A percentile compares a stretch with the other conserved stretches of the same genome.
phyloP scores from a whole-genome alignment of 2,113 vertebrate genomes.

The Oryzias woworae region DNA sequence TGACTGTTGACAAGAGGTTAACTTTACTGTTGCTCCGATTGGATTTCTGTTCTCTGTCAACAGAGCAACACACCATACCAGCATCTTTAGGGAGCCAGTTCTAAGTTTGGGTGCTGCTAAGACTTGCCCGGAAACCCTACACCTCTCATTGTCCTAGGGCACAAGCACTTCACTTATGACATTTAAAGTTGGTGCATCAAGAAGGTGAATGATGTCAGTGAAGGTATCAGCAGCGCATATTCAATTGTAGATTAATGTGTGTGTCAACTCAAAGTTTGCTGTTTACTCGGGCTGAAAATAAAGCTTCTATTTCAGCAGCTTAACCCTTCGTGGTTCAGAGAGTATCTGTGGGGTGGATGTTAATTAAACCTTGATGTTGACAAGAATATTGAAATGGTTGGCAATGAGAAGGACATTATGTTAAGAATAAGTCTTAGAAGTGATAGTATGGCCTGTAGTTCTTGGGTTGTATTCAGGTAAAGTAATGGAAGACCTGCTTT shows the following conservation, averaged over 20 bases:
- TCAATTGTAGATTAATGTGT: background rate
- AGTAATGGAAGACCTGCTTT: no score
- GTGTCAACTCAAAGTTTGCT: constrained; percentile 33
- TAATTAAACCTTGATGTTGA: no score
- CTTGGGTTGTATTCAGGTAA: no score
- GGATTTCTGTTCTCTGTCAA: constrained; percentile 39
- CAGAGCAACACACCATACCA: constrained; percentile 47
- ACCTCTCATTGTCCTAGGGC: constrained; percentile 74
- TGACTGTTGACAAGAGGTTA: constrained; percentile 46
- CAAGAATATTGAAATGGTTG: no score
- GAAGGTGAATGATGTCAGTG: constrained; percentile 15
- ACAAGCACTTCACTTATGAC: constrained; percentile 72
- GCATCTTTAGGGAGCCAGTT: constrained; percentile 70
- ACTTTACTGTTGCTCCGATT: constrained; percentile 52
- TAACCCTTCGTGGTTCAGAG: constrained; percentile 20
- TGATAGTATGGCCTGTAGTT: no score
- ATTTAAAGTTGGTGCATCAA: constrained; percentile 66
- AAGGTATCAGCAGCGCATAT: background rate
- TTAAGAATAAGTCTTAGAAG: no score
- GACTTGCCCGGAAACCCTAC: constrained; percentile 75
- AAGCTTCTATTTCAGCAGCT: constrained; percentile 21
- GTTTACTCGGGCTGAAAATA: constrained; percentile 29
- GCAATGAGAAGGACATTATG: no score
- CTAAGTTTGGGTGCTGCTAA: constrained; percentile 80
- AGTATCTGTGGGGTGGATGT: constrained; percentile 1